Evolutionary conservation across 2,113 vertebrate species (phyloP).

Genomic region (Neopipo cinnamomea): DNA sequence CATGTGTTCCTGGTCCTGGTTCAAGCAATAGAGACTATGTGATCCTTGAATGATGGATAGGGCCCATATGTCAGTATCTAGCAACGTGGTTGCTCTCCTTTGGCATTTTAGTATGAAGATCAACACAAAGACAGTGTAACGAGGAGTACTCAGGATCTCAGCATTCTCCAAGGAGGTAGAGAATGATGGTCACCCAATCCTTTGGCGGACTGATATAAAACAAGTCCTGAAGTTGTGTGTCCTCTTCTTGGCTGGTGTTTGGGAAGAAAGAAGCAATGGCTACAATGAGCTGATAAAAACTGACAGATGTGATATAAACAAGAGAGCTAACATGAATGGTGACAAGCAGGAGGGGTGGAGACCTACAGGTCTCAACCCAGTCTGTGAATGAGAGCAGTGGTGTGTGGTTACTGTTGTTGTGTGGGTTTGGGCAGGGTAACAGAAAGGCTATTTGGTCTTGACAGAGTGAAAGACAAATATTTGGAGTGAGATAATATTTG

Average conservation of each 20-base stretch:
- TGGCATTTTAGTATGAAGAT: neutral
- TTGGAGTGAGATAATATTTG: slow-evolving; percentile 32
- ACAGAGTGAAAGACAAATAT: slow-evolving; percentile 43
- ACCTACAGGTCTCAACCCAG: neutral
- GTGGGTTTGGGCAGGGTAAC: neutral
- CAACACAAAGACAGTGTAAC: neutral
- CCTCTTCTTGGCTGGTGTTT: neutral
- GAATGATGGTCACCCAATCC: neutral
- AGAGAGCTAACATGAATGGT: neutral
- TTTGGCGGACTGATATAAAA: neutral
- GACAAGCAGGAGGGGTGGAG: neutral
- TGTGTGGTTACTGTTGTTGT: neutral
- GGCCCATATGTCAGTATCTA: neutral
- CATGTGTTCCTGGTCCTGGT: neutral
- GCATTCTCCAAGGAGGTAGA: neutral
- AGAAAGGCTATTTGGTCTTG: slow-evolving; percentile 17
- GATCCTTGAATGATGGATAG: neutral
- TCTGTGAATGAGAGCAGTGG: neutral
- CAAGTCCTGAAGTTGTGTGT: neutral
- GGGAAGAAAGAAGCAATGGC: neutral
- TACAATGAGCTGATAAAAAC: neutral
- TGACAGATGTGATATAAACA: neutral
- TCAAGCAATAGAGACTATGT: neutral
- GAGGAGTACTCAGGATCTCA: neutral
- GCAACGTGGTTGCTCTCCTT: neutral